phyloP scores from a whole-genome alignment of 2,888 invertebrate species.

The Ethmia dodecea region DNA sequence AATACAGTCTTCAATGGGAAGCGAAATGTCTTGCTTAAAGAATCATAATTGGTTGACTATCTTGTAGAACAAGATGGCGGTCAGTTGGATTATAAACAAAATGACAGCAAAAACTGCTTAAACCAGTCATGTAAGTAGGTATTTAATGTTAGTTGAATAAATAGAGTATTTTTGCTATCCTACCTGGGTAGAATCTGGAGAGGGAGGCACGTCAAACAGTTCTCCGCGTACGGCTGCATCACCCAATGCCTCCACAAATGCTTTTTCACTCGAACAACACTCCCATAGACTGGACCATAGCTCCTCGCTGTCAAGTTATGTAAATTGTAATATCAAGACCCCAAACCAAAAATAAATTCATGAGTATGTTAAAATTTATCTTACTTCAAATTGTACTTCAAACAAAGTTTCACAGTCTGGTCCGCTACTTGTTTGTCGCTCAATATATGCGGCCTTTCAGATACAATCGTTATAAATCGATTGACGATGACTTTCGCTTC shows the following conservation, averaged over 20 bases:
- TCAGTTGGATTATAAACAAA: too few species aligned
- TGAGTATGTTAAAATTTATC: too few species aligned
- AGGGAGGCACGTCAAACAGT: constrained; percentile 73
- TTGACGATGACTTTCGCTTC: constrained; percentile 42
- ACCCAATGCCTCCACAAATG: constrained; percentile 79
- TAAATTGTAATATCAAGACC: too few species aligned
- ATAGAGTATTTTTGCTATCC: neutral
- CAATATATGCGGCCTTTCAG: constrained; percentile 51
- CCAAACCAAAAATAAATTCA: constrained; percentile 6
- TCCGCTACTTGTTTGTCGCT: constrained; percentile 53
- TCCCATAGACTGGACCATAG: constrained; percentile 66
- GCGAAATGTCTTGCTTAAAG: too few species aligned
- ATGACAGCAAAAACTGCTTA: too few species aligned
- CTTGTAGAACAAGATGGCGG: too few species aligned
- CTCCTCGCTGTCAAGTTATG: constrained; percentile 60
- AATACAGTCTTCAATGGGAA: too few species aligned
- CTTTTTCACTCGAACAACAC: constrained; percentile 66
- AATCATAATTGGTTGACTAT: too few species aligned
- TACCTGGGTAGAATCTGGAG: constrained; percentile 78
- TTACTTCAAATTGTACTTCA: constrained; percentile 53
- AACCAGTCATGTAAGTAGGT: too few species aligned
- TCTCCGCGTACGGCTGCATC: constrained; percentile 81
- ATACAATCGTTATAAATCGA: constrained; percentile 42
- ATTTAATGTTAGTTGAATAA: too few species aligned
- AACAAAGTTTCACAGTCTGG: constrained; percentile 52